These are phyloP conservation scores for Drosophila seguyi DNA, from an alignment of 1,140 invertebrate species.

Conservation along the genomic window DNA sequence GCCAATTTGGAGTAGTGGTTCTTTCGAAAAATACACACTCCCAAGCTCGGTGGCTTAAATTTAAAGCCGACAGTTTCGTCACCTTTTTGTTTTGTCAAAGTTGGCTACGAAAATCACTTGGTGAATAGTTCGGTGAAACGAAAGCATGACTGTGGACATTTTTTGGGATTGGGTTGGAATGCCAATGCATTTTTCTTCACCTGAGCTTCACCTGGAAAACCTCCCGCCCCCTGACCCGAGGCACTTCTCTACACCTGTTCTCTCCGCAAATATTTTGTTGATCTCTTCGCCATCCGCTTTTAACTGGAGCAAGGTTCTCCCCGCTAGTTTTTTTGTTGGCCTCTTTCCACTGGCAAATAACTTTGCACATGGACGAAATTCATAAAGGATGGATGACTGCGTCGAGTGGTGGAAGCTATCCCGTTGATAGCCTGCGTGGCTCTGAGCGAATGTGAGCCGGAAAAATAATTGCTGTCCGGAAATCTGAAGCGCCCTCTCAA, in stretches of 20 bases:
- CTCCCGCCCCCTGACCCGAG: conserved; percentile 1
- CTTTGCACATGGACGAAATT: conserved; percentile 44
- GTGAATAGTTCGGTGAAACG: conserved; percentile 12
- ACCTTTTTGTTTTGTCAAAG: conserved; percentile 4
- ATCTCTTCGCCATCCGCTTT: conserved; percentile 5
- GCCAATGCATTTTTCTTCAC: conserved; percentile 25
- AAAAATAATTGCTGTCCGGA: conserved; percentile 48
- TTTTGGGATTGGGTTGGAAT: conserved; percentile 2
- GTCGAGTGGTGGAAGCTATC: conserved; percentile 18
- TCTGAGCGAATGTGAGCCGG: conserved; percentile 20
- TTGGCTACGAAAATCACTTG: not conserved
- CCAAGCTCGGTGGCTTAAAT: not conserved
- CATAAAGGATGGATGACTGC: conserved; percentile 41
- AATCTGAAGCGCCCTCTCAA: conserved; percentile 11
- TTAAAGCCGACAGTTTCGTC: not conserved
- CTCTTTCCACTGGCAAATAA: conserved; percentile 31
- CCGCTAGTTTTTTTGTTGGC: not conserved
- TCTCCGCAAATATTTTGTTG: conserved; percentile 17
- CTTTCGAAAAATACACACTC: not conserved
- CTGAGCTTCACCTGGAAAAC: conserved; percentile 13
- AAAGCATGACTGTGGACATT: conserved; percentile 15
- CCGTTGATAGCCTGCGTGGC: conserved; percentile 1
- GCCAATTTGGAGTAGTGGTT: not conserved
- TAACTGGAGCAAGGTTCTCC: conserved; percentile 31
- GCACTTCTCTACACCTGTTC: conserved; percentile 10